Base-by-base conservation (phyloP, 2,888 invertebrate genomes). In the Tetheella fluctuosa region DNA sequence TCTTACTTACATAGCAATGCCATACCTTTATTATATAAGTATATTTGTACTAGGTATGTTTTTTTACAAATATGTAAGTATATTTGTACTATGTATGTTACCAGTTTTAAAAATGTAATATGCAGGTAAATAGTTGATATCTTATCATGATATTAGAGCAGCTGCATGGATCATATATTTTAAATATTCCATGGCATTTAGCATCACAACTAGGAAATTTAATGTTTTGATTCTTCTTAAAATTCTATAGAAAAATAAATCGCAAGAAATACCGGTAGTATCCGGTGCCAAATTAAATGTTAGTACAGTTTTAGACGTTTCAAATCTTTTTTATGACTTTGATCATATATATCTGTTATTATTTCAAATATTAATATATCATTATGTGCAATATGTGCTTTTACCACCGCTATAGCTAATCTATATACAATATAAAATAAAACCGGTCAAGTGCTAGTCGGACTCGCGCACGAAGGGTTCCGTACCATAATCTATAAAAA, bases 281-380 rank as follows among this genome's bases (percentile, higher is more conserved):
- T n/a, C 17, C 17, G 7, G 42, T 42, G 42, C 42, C 42, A 42
- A 42, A 17, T n/a, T 42, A 17, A 8, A 17, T 1, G n/a, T 39
- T n/a, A 0, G 15, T 39, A n/a, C 1, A 5, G 10, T 34, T 39
- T n/a, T 17, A 2, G 6, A 5, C n/a, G 65, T 77, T 73, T 76
- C 64, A 69, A 59, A 64, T 42, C 63, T 68, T 59, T 73, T 69
- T 65, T 56, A 63, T 54, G 60, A 60, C 72, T 75, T 77, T 75
- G 73, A 79, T 77, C 37, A 15, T 65, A 60, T 4, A 65, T 67
- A 74, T 74, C 68, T 71, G 66, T 63, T n/a, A 59, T 42, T 42
- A 42, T 8, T 42, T 42, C 39, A 59, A 64, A 66, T 61, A 67
- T 64, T 64, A 67, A 64, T 54, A 65, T 64, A 59, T 69, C 58